Percentiles rank a stretch among this genome's conserved stretches.
These are phyloP conservation scores for Psittacus erithacus DNA, from an alignment of 2,113 vertebrate species.

Conservation along the genomic window DNA sequence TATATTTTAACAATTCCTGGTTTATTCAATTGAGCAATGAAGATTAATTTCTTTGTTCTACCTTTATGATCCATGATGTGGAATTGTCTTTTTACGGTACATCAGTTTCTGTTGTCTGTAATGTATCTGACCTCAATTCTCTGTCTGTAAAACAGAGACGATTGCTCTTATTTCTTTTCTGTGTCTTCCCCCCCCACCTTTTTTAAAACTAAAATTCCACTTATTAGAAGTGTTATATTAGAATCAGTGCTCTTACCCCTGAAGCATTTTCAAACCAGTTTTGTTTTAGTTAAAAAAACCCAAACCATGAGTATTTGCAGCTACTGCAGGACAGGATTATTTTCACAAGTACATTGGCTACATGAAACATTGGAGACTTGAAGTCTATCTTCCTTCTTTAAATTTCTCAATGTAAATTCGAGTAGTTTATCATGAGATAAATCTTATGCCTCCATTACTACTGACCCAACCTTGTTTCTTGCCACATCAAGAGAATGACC, in stretches of 20 bases:
- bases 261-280: not conserved
- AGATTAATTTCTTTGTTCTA: not conserved
- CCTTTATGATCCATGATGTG: not conserved
- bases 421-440: not conserved
- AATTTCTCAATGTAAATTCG: fast-evolving
- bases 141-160: not conserved
- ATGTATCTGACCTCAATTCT: not conserved
- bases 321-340: not conserved
- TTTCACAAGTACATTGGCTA: not conserved
- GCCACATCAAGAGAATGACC: not conserved
- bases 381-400: not conserved
- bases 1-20: not conserved
- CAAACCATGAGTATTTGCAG: not conserved
- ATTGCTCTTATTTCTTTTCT: not conserved
- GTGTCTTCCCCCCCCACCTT: fast-evolving
- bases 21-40: not conserved
- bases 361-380: not conserved
- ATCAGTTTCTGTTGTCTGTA: not conserved
- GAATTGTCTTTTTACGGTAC: not conserved
- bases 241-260: not conserved
- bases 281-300: not conserved
- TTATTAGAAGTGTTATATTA: not conserved
- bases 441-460: not conserved
- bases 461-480: not conserved
- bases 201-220: not conserved